These are phyloP conservation scores for Drosophila repleta DNA, from an alignment of 1,140 invertebrate genomes.

Conservation along the genomic window DNA sequence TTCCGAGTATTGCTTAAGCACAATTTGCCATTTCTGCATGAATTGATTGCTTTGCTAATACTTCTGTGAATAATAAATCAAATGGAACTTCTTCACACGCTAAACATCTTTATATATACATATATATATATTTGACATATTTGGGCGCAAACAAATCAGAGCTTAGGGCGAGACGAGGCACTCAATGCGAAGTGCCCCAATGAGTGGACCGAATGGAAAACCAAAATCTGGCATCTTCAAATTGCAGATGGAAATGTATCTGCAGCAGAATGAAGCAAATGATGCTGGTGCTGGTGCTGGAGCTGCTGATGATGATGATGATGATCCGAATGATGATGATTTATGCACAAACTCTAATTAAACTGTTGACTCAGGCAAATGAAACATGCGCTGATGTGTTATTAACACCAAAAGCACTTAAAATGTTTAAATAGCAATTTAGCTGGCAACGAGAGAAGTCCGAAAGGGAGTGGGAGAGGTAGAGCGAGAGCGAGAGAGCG, in stretches of 20 bases:
- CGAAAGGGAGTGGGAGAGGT: not conserved
- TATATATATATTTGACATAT: conserved; percentile 23
- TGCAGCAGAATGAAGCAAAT: not conserved
- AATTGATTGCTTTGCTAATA: not conserved
- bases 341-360: conserved; percentile 76
- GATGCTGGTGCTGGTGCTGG: no score
- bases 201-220: not conserved
- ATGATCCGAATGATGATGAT: conserved; percentile 40
- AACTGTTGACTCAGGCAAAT: conserved; percentile 75
- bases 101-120: conserved; percentile 3
- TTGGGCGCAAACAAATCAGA: conserved; percentile 33
- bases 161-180: not conserved
- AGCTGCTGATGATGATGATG: not conserved
- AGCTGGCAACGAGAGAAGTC: conserved; percentile 8
- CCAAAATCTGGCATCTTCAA: conserved; percentile 8
- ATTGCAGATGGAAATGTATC: conserved; percentile 14
- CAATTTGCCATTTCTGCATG: not conserved
- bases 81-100: not conserved
- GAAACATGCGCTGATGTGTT: conserved; percentile 74
- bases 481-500: not conserved
- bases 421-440: conserved; percentile 75
- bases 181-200: conserved; percentile 13
- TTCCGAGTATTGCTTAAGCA: no score
- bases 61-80: conserved; percentile 7
- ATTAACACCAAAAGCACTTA: conserved; percentile 75